phyloP scores from a whole-genome alignment of 23 tunicate species.

The Ascidia mentula region DNA sequence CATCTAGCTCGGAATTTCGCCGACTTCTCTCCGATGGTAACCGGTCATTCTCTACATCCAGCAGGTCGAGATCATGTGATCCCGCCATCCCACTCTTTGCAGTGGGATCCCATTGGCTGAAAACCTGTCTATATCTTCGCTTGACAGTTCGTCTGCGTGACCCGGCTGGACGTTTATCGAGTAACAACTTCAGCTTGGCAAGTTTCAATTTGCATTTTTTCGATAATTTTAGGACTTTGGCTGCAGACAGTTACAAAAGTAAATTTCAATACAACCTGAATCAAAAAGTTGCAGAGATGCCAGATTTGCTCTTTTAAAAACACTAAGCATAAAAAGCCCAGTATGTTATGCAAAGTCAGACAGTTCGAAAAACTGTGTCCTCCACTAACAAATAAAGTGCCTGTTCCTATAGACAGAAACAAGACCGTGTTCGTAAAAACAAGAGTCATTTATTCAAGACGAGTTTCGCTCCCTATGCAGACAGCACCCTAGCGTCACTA shows the following conservation, averaged over 20 bases:
- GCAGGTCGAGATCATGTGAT: not conserved
- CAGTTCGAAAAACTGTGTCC: too few relatives aligned
- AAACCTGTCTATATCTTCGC: not conserved
- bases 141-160: not conserved
- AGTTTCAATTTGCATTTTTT: not conserved
- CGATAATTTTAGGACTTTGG: not conserved
- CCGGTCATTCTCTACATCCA: slow-evolving; percentile 3
- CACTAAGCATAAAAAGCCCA: too few relatives aligned
- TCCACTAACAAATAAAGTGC: too few relatives aligned
- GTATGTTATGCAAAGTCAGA: too few relatives aligned
- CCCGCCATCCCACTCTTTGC: not conserved
- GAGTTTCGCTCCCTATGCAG: too few relatives aligned
- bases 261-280: not conserved
- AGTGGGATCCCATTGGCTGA: not conserved
- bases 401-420: too few relatives aligned
- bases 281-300: too few relatives aligned
- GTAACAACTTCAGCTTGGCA: not conserved
- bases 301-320: too few relatives aligned
- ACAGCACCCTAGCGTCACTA: too few relatives aligned
- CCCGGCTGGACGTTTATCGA: not conserved
- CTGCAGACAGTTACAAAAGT: not conserved
- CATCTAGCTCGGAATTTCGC: not conserved
- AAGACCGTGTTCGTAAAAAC: too few relatives aligned
- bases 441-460: too few relatives aligned
- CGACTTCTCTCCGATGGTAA: not conserved